Percentiles rank a stretch among this genome's conserved stretches.
These are phyloP conservation scores for Phrynocephalus guinanensis DNA, from an alignment of 2,797 vertebrate species.

Conservation along the genomic window DNA sequence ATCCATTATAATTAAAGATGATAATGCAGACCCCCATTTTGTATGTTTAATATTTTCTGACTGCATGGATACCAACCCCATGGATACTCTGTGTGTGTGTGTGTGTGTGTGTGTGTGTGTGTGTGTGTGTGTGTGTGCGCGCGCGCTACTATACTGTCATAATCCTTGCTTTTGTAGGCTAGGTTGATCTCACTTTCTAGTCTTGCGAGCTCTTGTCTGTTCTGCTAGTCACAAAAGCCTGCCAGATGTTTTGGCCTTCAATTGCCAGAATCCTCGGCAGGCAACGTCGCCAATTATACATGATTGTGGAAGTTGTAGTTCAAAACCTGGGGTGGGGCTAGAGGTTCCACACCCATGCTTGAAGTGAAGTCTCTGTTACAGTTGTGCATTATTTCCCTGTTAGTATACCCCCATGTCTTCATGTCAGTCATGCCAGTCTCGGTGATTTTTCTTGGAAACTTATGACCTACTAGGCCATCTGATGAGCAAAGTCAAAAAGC, in stretches of 20 bases:
- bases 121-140: too few species aligned
- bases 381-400: neutral
- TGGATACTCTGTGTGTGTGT: too few species aligned
- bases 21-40: too few species aligned
- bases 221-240: neutral
- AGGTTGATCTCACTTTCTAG: neutral
- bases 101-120: too few species aligned
- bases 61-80: too few species aligned
- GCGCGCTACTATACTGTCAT: too few species aligned
- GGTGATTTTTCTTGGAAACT: neutral
- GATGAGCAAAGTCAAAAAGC: neutral
- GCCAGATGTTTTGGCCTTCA: neutral
- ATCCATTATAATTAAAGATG: too few species aligned
- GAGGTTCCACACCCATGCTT: neutral
- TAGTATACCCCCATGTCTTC: neutral
- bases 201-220: neutral
- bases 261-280: neutral
- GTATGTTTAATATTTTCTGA: too few species aligned
- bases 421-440: too few species aligned
- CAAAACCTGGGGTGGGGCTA: neutral
- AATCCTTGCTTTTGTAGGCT: neutral
- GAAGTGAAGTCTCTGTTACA: neutral
- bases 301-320: neutral
- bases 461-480: neutral
- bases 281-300: neutral